These are phyloP conservation scores for Cepphus grylle DNA, from an alignment of 2,113 vertebrate species.

Conservation along the genomic window DNA sequence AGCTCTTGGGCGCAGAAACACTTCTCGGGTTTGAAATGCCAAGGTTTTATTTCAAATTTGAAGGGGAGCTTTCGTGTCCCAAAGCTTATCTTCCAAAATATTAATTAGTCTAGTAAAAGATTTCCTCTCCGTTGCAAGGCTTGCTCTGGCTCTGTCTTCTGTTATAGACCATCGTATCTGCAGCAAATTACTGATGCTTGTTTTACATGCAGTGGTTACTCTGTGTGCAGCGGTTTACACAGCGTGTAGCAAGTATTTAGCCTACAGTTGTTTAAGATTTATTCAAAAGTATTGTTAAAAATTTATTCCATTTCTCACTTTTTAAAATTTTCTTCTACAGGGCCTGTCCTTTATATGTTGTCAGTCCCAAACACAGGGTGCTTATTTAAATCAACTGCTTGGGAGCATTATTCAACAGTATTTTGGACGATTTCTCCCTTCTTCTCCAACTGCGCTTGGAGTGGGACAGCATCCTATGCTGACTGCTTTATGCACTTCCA, in stretches of 20 bases:
- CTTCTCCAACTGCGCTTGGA: conserved; percentile 63
- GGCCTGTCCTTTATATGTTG: conserved; percentile 85
- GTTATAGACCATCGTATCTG: not conserved
- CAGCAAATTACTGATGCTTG: not conserved
- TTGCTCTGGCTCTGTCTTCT: not conserved
- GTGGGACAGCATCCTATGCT: conserved; percentile 87
- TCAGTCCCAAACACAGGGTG: conserved; percentile 82
- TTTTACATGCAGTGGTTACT: not conserved
- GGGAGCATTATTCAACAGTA: conserved; percentile 83
- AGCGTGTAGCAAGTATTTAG: not conserved
- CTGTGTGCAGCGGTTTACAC: not conserved
- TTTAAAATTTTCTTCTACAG: conserved; percentile 60
- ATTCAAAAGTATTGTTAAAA: not conserved
- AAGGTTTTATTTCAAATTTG: not conserved
- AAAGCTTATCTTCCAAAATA: not conserved
- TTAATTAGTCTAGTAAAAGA: not conserved
- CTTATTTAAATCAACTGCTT: conserved; percentile 88
- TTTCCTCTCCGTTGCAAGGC: not conserved
- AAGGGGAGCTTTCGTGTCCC: not conserved
- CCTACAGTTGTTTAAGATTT: not conserved
- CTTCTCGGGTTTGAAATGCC: not conserved
- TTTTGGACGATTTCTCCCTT: conserved; percentile 89
- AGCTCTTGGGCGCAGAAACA: not conserved
- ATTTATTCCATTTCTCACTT: not conserved
- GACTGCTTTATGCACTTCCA: conserved; percentile 77